A percentile compares a stretch with the other conserved stretches of the same genome.
Conservation (phyloP, 2,797 vertebrate species). For the Hemitrygon akajei region DNA sequence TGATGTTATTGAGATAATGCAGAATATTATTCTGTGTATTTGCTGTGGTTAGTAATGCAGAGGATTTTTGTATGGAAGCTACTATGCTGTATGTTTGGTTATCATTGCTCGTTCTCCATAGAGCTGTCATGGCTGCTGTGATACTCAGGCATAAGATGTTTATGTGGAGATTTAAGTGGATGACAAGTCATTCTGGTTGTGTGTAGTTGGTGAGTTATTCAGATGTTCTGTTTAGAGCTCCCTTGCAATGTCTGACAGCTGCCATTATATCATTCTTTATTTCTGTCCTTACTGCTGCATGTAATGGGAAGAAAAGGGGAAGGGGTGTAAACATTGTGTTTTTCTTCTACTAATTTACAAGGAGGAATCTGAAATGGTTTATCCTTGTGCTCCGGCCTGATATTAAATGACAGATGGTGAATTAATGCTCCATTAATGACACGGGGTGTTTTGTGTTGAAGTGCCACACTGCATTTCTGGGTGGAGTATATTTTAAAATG, state of each 20-base stretch:
- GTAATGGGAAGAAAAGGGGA: background rate
- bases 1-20: conserved; percentile 7
- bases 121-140: conserved; percentile 29
- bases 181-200: background rate
- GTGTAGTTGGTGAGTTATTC: conserved; percentile 9
- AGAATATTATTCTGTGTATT: background rate
- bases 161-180: background rate
- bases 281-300: background rate
- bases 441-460: conserved; percentile 20
- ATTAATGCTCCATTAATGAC: conserved; percentile 13
- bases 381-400: background rate
- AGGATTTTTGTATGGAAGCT: background rate
- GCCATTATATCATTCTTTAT: conserved; percentile 20
- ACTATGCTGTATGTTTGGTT: conserved; percentile 5
- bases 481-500: conserved; percentile 29
- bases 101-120: conserved; percentile 13
- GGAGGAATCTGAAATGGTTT: background rate
- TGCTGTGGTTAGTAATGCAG: background rate
- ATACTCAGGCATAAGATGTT: background rate
- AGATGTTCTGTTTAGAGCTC: conserved; percentile 16
- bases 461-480: conserved; percentile 30
- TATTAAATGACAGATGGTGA: background rate
- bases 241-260: background rate
- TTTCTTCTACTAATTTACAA: background rate
- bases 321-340: background rate